Percentiles rank a stretch among this genome's conserved stretches.
phyloP scores from a whole-genome alignment of 2,888 invertebrate genomes.

The Gymnoscelis rufifasciata region DNA sequence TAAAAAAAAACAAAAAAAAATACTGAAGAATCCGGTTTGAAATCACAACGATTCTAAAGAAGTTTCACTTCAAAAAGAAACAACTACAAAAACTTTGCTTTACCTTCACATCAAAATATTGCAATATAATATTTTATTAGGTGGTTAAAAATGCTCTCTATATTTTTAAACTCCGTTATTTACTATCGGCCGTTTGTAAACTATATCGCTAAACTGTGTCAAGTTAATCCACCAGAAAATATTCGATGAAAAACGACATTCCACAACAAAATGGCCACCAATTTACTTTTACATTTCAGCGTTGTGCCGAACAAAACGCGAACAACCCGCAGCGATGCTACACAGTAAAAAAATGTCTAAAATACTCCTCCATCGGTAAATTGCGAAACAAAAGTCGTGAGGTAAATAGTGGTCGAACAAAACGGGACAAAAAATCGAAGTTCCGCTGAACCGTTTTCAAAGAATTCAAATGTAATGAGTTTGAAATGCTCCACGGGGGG shows the following conservation, averaged over 20 bases:
- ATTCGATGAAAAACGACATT: neutral
- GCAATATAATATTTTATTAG: no score
- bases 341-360: conserved; percentile 6
- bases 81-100: no score
- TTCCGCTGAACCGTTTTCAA: conserved; percentile 18
- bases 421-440: conserved; percentile 33
- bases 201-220: no score
- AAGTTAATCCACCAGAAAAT: no score
- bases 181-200: no score
- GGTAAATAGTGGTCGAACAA: conserved; percentile 39
- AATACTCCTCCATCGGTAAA: conserved; percentile 45
- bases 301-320: neutral
- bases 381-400: conserved; percentile 56
- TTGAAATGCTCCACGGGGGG: conserved; percentile 11
- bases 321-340: conserved; percentile 7
- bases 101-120: no score
- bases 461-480: conserved; percentile 24
- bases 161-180: no score
- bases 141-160: no score
- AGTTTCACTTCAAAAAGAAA: no score
- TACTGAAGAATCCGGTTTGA: no score
- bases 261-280: neutral
- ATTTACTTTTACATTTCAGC: conserved; percentile 1
- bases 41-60: no score
- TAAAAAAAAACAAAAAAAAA: no score